A percentile compares a stretch with the other conserved stretches of the same genome.
These are phyloP conservation scores for Gymnocheta viridis DNA, from an alignment of 2,888 invertebrate genomes.

Conservation along the genomic window DNA sequence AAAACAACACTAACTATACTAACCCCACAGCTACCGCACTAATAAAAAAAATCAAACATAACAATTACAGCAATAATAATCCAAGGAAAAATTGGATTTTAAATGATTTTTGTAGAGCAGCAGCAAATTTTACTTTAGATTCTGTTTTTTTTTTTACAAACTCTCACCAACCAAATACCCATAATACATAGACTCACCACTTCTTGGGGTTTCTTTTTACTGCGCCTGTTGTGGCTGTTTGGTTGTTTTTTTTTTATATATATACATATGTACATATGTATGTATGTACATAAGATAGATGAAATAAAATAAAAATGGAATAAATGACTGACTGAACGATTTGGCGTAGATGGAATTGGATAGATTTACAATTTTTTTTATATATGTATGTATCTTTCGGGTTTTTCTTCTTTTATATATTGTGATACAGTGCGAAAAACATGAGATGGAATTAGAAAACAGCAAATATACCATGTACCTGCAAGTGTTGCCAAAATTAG, in stretches of 20 bases:
- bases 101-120: constrained; percentile 53
- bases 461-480: too few species aligned
- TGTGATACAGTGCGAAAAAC: too few species aligned
- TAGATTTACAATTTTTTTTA: constrained; percentile 66
- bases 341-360: constrained; percentile 37
- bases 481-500: too few species aligned
- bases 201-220: constrained; percentile 35
- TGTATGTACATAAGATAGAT: constrained; percentile 18
- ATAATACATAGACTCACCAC: constrained; percentile 35
- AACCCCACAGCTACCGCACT: constrained; percentile 26
- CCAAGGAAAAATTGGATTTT: constrained; percentile 54
- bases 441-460: too few species aligned
- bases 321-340: constrained; percentile 44
- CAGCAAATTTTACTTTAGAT: constrained; percentile 34
- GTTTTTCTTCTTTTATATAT: too few species aligned
- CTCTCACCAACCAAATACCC: not conserved
- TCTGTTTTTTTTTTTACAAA: constrained; percentile 9
- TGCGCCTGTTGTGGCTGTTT: constrained; percentile 28
- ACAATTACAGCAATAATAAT: constrained; percentile 33
- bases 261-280: constrained; percentile 17
- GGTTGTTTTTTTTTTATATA: too few species aligned
- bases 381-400: too few species aligned
- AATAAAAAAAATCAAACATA: constrained; percentile 20
- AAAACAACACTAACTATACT: too few species aligned
- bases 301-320: constrained; percentile 46